Evolutionary conservation across 2,797 vertebrate genomes (phyloP), one percentile per base, ranked within the genome.

Genomic region (Tapirus indicus): DNA sequence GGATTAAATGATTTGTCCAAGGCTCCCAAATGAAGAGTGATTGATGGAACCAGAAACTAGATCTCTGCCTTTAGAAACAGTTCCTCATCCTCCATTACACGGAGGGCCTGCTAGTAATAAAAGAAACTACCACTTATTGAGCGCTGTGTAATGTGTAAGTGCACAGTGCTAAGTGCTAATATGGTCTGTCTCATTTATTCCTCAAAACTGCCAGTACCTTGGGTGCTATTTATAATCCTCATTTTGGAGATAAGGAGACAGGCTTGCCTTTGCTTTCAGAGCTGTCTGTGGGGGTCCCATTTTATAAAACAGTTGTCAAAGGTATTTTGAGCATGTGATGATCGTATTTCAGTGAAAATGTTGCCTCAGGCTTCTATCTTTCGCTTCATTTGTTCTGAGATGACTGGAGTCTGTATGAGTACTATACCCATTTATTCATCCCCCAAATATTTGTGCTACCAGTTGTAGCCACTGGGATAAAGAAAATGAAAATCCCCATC

Each of bases 81-180:
- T 44, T 44, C 23, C 32, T 71, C 14, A 62, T 79, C 35, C 16
- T 32, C 69, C 47, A 0, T 23, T 47, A 14, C 25, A 18, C 13
- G 1, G 1, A 35, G n/a, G 25, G 38, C 27, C 32, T 44, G 20
- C 49, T 78, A 21, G 41, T 49, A 38, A 10, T 44, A 25, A 47
- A 35, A 44, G 23, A 27, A 66, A 9, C 21, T 10, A 3, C 2
- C 2, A 0, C 44, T 74, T 41, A n/a, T 5, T 21, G 56, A 66
- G n/a, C 32, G n/a, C 18, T 4, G 64, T 7, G 54, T 20, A 20
- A 35, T 32, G 69, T 60, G 8, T 62, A 11, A 66, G 13, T 38
- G 38, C 16, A 20, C 2, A 4, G 0, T 18, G 66, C 38, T 60
- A 5, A 72, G 13, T 0, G 1, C 44, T n/a, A 71, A 16, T 5